phyloP scores from a whole-genome alignment of 2,888 invertebrate species.

The Myopa testacea region DNA sequence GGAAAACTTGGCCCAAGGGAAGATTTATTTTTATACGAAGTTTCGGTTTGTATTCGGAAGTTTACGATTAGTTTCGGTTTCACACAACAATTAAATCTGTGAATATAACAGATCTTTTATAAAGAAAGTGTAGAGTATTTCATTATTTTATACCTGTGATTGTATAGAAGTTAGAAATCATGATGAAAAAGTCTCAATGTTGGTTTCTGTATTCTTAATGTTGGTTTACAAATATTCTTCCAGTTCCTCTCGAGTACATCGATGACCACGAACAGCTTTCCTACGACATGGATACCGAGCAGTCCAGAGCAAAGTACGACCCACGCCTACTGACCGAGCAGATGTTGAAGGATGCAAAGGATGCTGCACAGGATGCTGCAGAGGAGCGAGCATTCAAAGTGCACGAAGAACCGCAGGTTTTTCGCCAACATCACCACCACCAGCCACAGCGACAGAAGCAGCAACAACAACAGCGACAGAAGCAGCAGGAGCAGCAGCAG shows the following conservation, averaged over 20 bases:
- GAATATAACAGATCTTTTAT: too few species aligned
- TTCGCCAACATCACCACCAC: background rate
- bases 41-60: too few species aligned
- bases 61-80: too few species aligned
- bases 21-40: too few species aligned
- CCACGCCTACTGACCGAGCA: slow-evolving; percentile 64
- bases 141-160: too few species aligned
- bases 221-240: slow-evolving; percentile 39
- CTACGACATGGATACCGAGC: slow-evolving; percentile 67
- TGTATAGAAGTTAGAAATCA: too few species aligned
- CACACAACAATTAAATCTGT: too few species aligned
- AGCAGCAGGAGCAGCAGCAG: slow-evolving; percentile 43
- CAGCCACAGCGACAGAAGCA: background rate
- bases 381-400: background rate
- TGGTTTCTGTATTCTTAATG: background rate
- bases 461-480: background rate
- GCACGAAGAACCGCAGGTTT: background rate
- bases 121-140: too few species aligned
- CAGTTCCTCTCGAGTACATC: slow-evolving; percentile 64
- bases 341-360: slow-evolving; percentile 53
- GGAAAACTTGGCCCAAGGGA: too few species aligned
- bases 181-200: too few species aligned
- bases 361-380: background rate
- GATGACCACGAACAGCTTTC: slow-evolving; percentile 65
- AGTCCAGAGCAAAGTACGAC: slow-evolving; percentile 68